phyloP scores from a whole-genome alignment of 2,797 vertebrate species.

The Pangasius macronema region DNA sequence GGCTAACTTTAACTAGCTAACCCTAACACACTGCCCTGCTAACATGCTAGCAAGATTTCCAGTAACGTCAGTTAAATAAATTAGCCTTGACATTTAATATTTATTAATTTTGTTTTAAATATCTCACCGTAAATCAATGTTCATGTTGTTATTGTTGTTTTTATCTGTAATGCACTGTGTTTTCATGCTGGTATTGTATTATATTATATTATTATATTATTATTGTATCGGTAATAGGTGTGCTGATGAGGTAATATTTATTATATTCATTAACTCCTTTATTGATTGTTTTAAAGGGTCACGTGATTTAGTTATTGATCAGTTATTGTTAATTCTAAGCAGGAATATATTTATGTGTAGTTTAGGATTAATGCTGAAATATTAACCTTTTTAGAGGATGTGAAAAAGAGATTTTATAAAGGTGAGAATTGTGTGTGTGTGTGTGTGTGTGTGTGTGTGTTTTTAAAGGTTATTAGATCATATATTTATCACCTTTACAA shows the following conservation, averaged over 20 bases:
- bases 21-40: neutral
- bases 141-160: neutral
- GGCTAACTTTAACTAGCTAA: neutral
- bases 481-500: neutral
- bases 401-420: neutral
- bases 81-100: neutral
- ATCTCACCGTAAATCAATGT: neutral
- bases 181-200: neutral
- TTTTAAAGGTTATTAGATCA: neutral
- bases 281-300: neutral
- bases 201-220: no score
- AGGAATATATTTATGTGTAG: neutral
- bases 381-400: neutral
- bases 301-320: neutral
- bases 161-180: neutral
- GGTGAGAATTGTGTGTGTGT: no score
- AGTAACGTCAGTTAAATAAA: slow-evolving; percentile 2
- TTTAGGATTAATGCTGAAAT: neutral
- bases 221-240: neutral
- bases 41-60: slow-evolving; percentile 8
- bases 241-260: no score
- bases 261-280: neutral
- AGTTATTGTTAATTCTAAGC: neutral
- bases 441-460: neutral
- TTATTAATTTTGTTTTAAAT: neutral